A percentile compares a stretch with the other conserved stretches of the same genome.
Conservation (phyloP, 2,888 invertebrate genomes). For the Rhopalosiphum nymphaeae region DNA sequence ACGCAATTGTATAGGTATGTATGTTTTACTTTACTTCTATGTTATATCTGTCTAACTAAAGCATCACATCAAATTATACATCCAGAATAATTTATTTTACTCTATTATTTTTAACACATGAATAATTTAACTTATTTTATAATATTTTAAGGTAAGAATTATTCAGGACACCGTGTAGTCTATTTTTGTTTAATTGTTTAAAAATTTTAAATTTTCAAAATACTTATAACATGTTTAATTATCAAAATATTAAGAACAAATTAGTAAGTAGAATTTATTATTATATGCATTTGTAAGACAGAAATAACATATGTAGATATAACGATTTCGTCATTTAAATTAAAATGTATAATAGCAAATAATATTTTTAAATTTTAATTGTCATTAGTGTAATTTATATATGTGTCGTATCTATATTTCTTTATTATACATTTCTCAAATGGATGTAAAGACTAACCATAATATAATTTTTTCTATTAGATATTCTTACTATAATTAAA, state of each 20-base stretch:
- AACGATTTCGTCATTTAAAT: background rate
- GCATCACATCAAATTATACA: background rate
- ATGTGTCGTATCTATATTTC: background rate
- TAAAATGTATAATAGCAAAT: background rate
- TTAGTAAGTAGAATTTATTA: background rate
- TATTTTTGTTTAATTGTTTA: background rate
- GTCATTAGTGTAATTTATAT: background rate
- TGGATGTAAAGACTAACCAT: too few species aligned
- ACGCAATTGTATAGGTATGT: constrained; percentile 82
- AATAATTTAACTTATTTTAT: background rate
- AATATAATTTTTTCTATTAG: too few species aligned
- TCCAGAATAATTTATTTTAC: background rate
- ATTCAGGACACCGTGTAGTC: background rate
- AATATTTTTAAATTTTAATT: background rate
- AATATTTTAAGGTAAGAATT: background rate
- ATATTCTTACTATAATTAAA: too few species aligned
- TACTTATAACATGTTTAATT: background rate
- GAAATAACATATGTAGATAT: background rate
- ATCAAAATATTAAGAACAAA: background rate
- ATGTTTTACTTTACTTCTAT: background rate
- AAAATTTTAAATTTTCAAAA: background rate
- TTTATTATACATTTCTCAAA: too few species aligned
- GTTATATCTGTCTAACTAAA: background rate
- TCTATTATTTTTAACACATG: background rate
- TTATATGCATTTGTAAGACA: background rate